Evolutionary conservation across 2,797 vertebrate genomes (phyloP).

Genomic region (Anabacerthia variegaticeps): DNA sequence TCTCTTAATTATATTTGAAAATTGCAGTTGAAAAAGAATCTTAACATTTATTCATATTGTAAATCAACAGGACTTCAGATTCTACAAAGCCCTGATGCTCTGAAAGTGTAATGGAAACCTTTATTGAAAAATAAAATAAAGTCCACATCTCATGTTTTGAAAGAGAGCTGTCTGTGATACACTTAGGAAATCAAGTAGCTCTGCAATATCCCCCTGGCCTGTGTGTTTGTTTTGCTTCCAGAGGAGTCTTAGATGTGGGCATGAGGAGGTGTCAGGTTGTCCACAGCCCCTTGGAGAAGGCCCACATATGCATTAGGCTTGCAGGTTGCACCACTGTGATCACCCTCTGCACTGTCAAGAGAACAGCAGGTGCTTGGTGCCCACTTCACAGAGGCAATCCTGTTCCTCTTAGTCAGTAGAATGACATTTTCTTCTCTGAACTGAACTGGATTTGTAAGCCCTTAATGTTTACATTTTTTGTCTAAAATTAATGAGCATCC

Average conservation of each 20-base stretch:
- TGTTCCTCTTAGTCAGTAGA: not conserved
- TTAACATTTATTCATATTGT: not conserved
- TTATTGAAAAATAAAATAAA: not conserved
- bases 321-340: not conserved
- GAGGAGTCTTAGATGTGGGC: not conserved
- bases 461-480: conserved; percentile 38
- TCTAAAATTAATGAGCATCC: conserved; percentile 53
- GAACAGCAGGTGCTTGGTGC: not conserved
- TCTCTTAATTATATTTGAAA: conserved; percentile 10
- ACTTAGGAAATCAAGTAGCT: not conserved
- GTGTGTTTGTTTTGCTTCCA: not conserved
- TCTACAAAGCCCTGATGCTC: not conserved
- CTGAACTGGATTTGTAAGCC: not conserved
- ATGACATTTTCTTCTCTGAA: not conserved
- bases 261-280: not conserved
- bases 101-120: not conserved
- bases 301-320: not conserved
- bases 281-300: not conserved
- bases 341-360: not conserved
- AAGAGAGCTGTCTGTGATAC: not conserved
- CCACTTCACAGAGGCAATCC: not conserved
- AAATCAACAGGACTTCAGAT: not conserved
- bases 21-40: not conserved
- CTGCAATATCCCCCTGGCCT: not conserved
- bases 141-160: not conserved